These are phyloP conservation scores for Sebastiscus albofasciatus DNA, from an alignment of 2,797 vertebrate species.

Conservation along the genomic window DNA sequence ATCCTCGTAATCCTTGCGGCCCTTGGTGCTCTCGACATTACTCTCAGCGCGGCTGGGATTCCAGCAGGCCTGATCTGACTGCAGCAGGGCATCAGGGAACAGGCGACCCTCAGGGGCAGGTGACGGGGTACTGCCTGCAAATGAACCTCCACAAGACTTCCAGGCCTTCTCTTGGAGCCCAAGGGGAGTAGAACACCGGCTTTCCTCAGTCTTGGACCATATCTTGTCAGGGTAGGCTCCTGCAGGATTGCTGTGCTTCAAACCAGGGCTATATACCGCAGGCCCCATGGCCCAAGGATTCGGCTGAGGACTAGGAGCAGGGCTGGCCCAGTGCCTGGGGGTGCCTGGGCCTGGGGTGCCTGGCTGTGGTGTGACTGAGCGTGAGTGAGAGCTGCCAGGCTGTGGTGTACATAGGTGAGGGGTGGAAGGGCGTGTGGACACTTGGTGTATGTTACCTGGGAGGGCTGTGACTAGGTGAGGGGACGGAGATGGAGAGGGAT, in stretches of 20 bases:
- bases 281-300: slow-evolving; percentile 85
- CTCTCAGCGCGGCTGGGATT: slow-evolving; percentile 83
- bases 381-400: slow-evolving; percentile 60
- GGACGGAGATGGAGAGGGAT: slow-evolving; percentile 72
- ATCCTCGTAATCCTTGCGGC: slow-evolving; percentile 80
- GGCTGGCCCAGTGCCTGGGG: slow-evolving; percentile 79
- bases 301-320: slow-evolving; percentile 81
- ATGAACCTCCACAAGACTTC: slow-evolving; percentile 86
- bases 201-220: slow-evolving; percentile 89
- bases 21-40: slow-evolving; percentile 71
- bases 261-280: slow-evolving; percentile 73
- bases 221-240: slow-evolving; percentile 87
- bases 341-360: slow-evolving; percentile 58
- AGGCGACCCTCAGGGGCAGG: slow-evolving; percentile 86
- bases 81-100: slow-evolving; percentile 86
- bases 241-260: slow-evolving; percentile 80
- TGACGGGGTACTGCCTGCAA: slow-evolving; percentile 81
- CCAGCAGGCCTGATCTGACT: slow-evolving; percentile 85
- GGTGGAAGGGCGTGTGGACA: slow-evolving; percentile 38
- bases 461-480: slow-evolving; percentile 65
- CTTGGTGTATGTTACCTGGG: slow-evolving; percentile 55
- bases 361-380: slow-evolving; percentile 63
- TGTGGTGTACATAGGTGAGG: slow-evolving; percentile 60
- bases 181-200: slow-evolving; percentile 82
- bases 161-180: slow-evolving; percentile 90